Evolutionary conservation across 2,113 vertebrate species (phyloP).

Genomic region (Pangasianodon hypophthalmus): DNA sequence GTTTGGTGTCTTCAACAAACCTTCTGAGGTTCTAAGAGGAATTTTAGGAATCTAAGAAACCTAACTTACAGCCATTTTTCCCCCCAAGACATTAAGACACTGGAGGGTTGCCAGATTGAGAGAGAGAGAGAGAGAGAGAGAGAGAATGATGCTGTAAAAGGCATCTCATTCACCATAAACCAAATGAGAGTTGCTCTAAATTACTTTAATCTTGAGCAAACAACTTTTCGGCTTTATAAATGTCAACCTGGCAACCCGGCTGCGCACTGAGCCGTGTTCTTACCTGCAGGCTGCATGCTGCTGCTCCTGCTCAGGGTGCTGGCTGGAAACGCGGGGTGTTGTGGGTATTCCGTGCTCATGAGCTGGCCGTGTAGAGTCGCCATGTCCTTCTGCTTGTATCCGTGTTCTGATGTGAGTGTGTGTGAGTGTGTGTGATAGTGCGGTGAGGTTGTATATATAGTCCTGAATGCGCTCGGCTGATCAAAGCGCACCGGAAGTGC

Average conservation of each 20-base stretch:
- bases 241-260: neutral
- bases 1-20: neutral
- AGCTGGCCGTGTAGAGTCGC: constrained; percentile 66
- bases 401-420: constrained; percentile 44
- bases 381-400: constrained; percentile 56
- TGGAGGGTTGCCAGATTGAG: neutral
- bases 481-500: constrained; percentile 73
- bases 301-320: constrained; percentile 55
- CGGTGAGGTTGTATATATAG: constrained; percentile 58
- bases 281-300: constrained; percentile 64
- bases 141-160: neutral
- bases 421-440: constrained; percentile 20
- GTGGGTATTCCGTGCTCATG: constrained; percentile 59
- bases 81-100: neutral
- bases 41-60: neutral
- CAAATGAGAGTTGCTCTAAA: neutral
- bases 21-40: neutral
- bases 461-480: constrained; percentile 44
- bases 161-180: neutral
- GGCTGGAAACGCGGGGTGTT: constrained; percentile 67
- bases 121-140: neutral
- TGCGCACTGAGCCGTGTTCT: neutral
- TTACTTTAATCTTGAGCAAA: neutral
- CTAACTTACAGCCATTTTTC: neutral
- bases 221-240: neutral